Evolutionary conservation across 2,888 invertebrate genomes (phyloP), one percentile per base, ranked within the genome.

Genomic region (Orgyia antiqua): DNA sequence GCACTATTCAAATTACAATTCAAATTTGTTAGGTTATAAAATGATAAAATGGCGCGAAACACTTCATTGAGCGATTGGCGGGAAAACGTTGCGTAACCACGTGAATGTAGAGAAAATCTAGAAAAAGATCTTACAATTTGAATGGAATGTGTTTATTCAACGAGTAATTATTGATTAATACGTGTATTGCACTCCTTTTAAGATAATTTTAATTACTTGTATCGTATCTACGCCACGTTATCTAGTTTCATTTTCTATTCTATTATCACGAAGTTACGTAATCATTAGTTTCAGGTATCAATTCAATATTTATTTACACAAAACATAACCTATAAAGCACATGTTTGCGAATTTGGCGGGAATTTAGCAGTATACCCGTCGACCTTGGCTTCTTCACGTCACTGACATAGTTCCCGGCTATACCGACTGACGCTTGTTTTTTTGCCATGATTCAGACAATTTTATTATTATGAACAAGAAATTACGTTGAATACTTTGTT

Each of bases 331-430:
- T 52, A 42, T 33, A 41, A 41, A 33, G 70, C 55, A 58, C 36
- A 38, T 43, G 51, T 42, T 39, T 39, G 20, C 30, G 36, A 41
- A 63, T 65, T 84, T 77, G 84, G 83, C 83, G 84, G 84, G 82
- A 84, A 78, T 42, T 42, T 33, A 29, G 26, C 52, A 62, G 55
- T 64, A 54, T 52, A 73, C 74, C 71, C 55, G 79, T 68, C 74
- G 83, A 64, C 84, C 84, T 84, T 86, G 83, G 63, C 41, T 44
- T 54, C 65, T 51, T 77, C 72, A 82, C 83, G 82, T 80, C 82
- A 83, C 59, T 79, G 78, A 76, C 80, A 78, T 82, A 79, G 74
- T 83, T 79, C 80, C 77, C 65, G 70, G 56, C 68, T 75, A 74
- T 52, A 64, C 61, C 57, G 67, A 64, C 60, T 56, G 66, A 67